Percentiles rank a stretch among this genome's conserved stretches.
Conservation (phyloP, 1,140 invertebrate genomes). For the Drosophila lacertosa region DNA sequence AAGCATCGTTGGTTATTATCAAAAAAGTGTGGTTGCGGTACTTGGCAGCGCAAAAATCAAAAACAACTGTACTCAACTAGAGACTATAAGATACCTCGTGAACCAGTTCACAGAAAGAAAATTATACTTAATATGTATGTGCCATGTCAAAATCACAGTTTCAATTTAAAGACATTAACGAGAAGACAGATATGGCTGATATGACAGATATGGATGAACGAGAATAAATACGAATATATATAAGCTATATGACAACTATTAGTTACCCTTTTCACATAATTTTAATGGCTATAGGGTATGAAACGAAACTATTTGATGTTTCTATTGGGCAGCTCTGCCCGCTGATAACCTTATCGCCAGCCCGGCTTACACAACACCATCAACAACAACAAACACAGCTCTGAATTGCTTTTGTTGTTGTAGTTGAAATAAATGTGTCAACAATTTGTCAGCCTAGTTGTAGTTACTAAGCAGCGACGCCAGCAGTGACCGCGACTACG, state of each 20-base stretch:
- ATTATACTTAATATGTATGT: no score
- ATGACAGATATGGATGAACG: no score
- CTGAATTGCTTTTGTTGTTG: conserved; percentile 44
- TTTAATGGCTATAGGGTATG: conserved; percentile 11
- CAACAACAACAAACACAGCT: conserved; percentile 13
- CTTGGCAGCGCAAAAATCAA: conserved; percentile 6
- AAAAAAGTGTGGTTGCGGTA: conserved; percentile 29
- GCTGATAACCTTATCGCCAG: conserved; percentile 39
- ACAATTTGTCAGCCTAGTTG: conserved; percentile 63
- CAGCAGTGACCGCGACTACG: conserved; percentile 10
- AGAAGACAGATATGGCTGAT: no score
- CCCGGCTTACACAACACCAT: conserved; percentile 36
- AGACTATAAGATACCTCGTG: conserved; percentile 2
- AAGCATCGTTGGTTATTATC: conserved; percentile 43
- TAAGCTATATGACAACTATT: neutral
- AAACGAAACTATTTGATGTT: conserved; percentile 12
- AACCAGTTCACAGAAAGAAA: no score
- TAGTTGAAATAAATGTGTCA: conserved; percentile 62
- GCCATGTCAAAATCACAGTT: no score
- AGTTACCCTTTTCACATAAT: neutral
- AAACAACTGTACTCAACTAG: neutral
- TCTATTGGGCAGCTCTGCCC: conserved; percentile 31
- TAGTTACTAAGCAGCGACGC: conserved; percentile 51
- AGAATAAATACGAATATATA: no score
- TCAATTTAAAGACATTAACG: no score